phyloP scores from a whole-genome alignment of 53 echinoderm and acorn worm genomes.

The Hippasteria phrygiana region DNA sequence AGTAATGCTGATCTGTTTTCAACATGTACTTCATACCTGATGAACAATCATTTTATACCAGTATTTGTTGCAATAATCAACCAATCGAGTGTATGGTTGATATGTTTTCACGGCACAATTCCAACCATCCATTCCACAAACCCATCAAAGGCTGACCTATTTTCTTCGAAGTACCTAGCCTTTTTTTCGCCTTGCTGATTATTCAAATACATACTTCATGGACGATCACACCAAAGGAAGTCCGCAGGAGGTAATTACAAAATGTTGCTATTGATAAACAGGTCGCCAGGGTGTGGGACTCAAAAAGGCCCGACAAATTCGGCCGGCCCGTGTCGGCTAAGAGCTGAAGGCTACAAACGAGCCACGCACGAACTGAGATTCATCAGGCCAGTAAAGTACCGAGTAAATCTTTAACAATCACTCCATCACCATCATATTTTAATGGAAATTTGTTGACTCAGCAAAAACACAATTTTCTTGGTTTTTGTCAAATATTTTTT shows the following conservation, averaged over 20 bases:
- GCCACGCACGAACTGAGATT: slow-evolving; percentile 25
- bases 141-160: not conserved
- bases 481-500: not conserved
- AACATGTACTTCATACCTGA: too few species aligned
- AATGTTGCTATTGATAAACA: slow-evolving; percentile 17
- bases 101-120: too few species aligned
- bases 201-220: not conserved
- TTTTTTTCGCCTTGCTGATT: not conserved
- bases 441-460: not conserved
- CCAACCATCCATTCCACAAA: not conserved
- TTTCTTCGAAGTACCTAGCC: not conserved
- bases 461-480: too few species aligned
- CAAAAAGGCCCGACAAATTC: slow-evolving; percentile 11
- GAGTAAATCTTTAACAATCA: not conserved
- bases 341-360: not conserved
- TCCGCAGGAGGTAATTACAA: slow-evolving; percentile 3
- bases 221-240: not conserved
- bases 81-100: too few species aligned
- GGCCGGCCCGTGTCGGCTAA: not conserved
- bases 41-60: too few species aligned
- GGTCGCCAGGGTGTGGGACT: not conserved
- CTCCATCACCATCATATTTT: not conserved
- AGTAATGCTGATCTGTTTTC: too few species aligned
- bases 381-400: not conserved
- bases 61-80: too few species aligned